phyloP scores from a whole-genome alignment of 1,140 invertebrate genomes.

The Plodia interpunctella region DNA sequence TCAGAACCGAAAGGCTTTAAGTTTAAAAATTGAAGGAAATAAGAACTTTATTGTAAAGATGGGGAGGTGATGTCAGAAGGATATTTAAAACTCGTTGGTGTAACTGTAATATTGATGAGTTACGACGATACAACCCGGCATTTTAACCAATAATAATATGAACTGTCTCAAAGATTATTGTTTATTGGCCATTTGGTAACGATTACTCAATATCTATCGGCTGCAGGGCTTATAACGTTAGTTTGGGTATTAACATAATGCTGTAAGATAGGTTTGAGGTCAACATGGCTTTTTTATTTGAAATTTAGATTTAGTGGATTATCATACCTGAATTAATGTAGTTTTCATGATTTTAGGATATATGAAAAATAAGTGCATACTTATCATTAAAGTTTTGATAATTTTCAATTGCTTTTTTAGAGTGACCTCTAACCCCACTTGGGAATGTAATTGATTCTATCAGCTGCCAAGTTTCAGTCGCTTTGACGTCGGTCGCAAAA shows the following conservation, averaged over 20 bases:
- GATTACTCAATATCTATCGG: neutral
- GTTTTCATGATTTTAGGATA: no score
- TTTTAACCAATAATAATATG: slow-evolving; percentile 22
- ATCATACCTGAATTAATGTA: no score
- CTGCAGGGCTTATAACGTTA: neutral
- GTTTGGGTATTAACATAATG: no score
- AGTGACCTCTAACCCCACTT: no score
- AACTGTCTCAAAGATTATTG: neutral
- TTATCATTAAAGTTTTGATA: no score
- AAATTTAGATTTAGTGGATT: no score
- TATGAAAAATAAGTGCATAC: no score
- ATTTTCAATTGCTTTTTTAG: no score
- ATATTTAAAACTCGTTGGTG: slow-evolving; percentile 42
- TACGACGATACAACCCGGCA: neutral
- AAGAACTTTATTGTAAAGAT: slow-evolving; percentile 22
- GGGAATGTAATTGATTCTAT: no score
- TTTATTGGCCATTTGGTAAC: neutral
- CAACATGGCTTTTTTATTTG: no score
- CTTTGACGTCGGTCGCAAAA: no score
- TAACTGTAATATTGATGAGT: slow-evolving; percentile 38
- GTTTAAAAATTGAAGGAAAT: slow-evolving; percentile 30
- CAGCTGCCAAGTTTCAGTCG: no score
- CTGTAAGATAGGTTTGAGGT: neutral
- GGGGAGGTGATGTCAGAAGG: slow-evolving; percentile 47
- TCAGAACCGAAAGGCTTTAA: slow-evolving; percentile 44